Evolutionary conservation across 2,113 vertebrate species (phyloP).

Genomic region (Trematocara marginatum): DNA sequence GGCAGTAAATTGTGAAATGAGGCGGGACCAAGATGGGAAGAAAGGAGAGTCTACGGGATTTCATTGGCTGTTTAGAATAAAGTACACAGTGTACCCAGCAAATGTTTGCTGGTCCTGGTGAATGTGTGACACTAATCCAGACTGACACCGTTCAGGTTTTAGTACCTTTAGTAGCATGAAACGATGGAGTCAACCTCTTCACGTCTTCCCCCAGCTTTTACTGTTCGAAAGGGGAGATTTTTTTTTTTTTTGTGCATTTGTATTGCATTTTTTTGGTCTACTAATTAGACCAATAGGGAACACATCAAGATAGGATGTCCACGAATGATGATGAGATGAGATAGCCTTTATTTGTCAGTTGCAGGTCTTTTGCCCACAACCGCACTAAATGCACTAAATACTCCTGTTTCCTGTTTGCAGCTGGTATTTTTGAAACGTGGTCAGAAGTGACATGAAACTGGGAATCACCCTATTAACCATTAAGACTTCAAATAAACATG

Average conservation of each 20-base stretch:
- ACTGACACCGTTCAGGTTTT: not conserved
- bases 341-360: too few species aligned
- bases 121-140: not conserved
- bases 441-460: not conserved
- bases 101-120: not conserved
- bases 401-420: not conserved
- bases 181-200: not conserved
- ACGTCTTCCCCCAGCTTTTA: not conserved
- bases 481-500: not conserved
- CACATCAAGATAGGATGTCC: not conserved
- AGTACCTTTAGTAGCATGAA: not conserved
- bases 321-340: not conserved
- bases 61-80: slow-evolving; percentile 33
- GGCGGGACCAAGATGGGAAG: slow-evolving; percentile 3
- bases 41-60: not conserved
- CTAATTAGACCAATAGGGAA: not conserved
- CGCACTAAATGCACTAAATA: not conserved
- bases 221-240: not conserved
- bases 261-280: not conserved
- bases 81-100: slow-evolving; percentile 34
- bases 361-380: too few species aligned
- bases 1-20: not conserved
- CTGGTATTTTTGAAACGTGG: not conserved
- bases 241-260: not conserved
- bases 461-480: not conserved